Percentiles rank a stretch among this genome's conserved stretches.
Conservation (phyloP, 2,797 vertebrate species). For the Potorous gilbertii region DNA sequence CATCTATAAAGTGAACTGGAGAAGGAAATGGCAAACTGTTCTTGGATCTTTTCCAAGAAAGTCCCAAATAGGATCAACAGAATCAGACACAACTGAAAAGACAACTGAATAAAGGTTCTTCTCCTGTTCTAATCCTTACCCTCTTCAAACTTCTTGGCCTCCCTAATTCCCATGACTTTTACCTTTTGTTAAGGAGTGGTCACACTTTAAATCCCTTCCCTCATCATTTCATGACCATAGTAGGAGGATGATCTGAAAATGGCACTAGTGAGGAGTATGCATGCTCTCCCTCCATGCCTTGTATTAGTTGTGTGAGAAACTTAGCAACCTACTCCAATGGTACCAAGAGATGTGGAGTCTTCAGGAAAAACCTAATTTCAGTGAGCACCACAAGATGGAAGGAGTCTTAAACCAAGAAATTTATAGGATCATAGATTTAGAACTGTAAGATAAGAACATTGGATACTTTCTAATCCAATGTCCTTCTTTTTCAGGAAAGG, state of each 20-base stretch:
- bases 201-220: neutral
- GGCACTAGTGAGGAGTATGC: neutral
- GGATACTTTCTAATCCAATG: neutral
- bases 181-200: neutral
- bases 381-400: neutral
- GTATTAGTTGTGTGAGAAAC: neutral
- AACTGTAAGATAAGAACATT: neutral
- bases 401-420: neutral
- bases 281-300: neutral
- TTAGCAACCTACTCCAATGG: neutral
- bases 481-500: neutral
- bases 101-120: neutral
- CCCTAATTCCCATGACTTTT: neutral
- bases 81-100: neutral
- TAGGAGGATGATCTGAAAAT: neutral
- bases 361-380: neutral
- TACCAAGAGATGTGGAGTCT: neutral
- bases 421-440: neutral
- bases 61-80: neutral
- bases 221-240: neutral
- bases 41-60: neutral
- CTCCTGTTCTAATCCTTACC: neutral
- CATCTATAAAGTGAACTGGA: neutral
- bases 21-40: neutral
- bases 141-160: neutral